Conservation (phyloP, 92 coral and sea anemone genomes). For the Siderastrea siderea region DNA sequence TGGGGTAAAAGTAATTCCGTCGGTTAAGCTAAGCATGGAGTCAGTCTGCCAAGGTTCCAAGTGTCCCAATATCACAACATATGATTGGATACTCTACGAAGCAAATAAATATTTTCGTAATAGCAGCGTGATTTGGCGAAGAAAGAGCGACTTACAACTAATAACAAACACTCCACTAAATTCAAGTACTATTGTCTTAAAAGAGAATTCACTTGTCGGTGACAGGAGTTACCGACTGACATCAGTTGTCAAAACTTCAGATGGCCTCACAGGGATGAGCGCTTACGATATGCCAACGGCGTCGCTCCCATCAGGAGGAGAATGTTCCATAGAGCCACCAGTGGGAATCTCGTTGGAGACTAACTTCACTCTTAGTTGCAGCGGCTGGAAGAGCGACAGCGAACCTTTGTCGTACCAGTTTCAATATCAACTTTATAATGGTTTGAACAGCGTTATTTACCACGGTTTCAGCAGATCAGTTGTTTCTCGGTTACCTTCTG, state of each 20-base stretch:
- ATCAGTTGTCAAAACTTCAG: neutral
- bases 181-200: constrained; percentile 6
- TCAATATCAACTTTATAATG: neutral
- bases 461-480: neutral
- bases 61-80: constrained; percentile 16
- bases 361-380: constrained; percentile 12
- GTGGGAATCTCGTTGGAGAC: constrained; percentile 25
- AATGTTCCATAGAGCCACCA: too few relatives aligned
- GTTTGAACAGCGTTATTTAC: constrained; percentile 10
- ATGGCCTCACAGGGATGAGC: neutral
- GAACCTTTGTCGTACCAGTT: constrained; percentile 27
- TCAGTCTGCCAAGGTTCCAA: neutral
- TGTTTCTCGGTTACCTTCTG: neutral
- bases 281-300: too few relatives aligned
- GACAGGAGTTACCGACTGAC: constrained; percentile 2
- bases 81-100: constrained; percentile 18
- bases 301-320: too few relatives aligned
- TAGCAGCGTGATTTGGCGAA: neutral
- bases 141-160: neutral
- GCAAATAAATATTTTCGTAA: neutral
- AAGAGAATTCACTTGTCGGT: neutral
- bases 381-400: neutral
- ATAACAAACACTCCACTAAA: constrained; percentile 5
- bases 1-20: neutral
- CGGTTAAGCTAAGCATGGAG: constrained; percentile 8